Percentiles rank a stretch among this genome's conserved stretches.
Evolutionary conservation across 2,113 vertebrate genomes (phyloP).

Genomic region (Podarcis raffonei): DNA sequence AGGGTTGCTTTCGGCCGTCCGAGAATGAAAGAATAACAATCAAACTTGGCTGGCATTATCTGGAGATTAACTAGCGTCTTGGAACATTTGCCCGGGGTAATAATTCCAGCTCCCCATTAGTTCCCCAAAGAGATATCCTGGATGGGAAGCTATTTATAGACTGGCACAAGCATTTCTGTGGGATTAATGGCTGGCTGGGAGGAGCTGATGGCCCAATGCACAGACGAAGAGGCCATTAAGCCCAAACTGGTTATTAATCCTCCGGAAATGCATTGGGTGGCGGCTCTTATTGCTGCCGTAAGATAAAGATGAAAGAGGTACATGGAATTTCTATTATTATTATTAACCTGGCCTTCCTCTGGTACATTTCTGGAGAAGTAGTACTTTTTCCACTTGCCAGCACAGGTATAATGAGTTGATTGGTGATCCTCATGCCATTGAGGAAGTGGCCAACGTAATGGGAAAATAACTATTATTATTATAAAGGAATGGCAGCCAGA

Average conservation of each 20-base stretch:
- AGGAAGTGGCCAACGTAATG: slow-evolving; percentile 31
- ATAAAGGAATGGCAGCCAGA: background rate
- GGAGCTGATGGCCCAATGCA: background rate
- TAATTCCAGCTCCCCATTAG: slow-evolving; percentile 10
- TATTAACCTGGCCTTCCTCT: background rate
- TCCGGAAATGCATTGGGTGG: background rate
- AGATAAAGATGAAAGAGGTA: slow-evolving; percentile 2
- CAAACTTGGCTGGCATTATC: background rate
- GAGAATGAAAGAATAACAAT: slow-evolving; percentile 1
- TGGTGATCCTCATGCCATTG: slow-evolving; percentile 21
- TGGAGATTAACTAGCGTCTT: slow-evolving; percentile 26
- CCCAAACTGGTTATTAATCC: slow-evolving; percentile 7
- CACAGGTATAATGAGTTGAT: slow-evolving; percentile 14
- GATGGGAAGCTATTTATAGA: slow-evolving; percentile 30
- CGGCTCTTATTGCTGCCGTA: background rate
- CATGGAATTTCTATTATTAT: slow-evolving; percentile 9
- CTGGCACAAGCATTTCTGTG: slow-evolving; percentile 37
- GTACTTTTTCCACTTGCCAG: slow-evolving; percentile 22
- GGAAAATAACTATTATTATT: slow-evolving; percentile 38
- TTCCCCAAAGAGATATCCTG: slow-evolving; percentile 8
- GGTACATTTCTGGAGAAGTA: slow-evolving; percentile 9
- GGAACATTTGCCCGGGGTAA: slow-evolving; percentile 2
- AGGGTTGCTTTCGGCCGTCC: background rate
- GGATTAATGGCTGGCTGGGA: background rate
- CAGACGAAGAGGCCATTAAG: slow-evolving; percentile 24